Evolutionary conservation across 1,140 invertebrate species (phyloP), one percentile per base, ranked within the genome.

Genomic region (Goniozus legneri): DNA sequence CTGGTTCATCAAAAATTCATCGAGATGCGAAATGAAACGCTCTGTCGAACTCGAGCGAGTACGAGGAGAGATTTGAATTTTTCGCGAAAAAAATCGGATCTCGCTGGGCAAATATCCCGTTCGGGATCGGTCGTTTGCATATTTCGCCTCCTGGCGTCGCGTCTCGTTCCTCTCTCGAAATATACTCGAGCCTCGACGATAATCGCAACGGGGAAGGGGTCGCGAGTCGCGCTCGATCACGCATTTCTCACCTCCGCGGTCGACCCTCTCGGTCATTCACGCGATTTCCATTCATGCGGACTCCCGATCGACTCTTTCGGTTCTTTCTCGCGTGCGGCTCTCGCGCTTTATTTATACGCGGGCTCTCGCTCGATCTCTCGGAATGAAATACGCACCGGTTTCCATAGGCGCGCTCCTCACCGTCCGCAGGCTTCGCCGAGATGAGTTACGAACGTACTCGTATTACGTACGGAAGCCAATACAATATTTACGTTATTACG

Each of bases 41-140:
- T n/a, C n/a, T n/a, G n/a, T n/a, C n/a, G n/a, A n/a, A n/a, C n/a
- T n/a, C n/a, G n/a, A n/a, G n/a, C n/a, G n/a, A n/a, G n/a, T n/a
- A n/a, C n/a, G n/a, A n/a, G n/a, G n/a, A n/a, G n/a, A n/a, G n/a
- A n/a, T n/a, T n/a, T n/a, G n/a, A n/a, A n/a, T n/a, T n/a, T n/a
- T n/a, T n/a, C n/a, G n/a, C n/a, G n/a, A n/a, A n/a, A n/a, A n/a
- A n/a, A n/a, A 27, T 27, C 24, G 24, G 24, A 27, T 27, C 57
- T 54, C 52, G 39, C 56, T 60, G 57, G 58, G 55, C 61, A 71
- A 71, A 73, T 73, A 71, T 73, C 66, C 64, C 62, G 63, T 71
- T 71, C 73, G n/a, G n/a, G 64, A 71, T 66, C 57, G 47, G 47
- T 56, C 58, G 60, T 69, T 69, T 68, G 64, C 64, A 68, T 68